phyloP scores from a whole-genome alignment of 2,888 invertebrate genomes.

The Oscheius sp. region DNA sequence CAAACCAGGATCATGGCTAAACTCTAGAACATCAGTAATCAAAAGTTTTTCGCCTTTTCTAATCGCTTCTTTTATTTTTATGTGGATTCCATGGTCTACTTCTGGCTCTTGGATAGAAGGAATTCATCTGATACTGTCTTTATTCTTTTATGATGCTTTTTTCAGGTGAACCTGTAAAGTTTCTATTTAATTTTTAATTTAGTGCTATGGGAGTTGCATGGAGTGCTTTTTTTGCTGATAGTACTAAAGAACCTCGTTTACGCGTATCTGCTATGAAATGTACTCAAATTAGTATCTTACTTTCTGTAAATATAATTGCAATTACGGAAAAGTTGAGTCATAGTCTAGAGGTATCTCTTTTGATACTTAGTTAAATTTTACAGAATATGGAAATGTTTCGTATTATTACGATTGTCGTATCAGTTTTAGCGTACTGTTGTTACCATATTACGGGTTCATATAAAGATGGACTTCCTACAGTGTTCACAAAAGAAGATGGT shows the following conservation, averaged over 20 bases:
- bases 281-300: conserved; percentile 64
- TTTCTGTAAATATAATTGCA: conserved; percentile 61
- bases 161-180: conserved; percentile 65
- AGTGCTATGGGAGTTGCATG: conserved; percentile 68
- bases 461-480: conserved; percentile 1
- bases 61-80: conserved; percentile 70
- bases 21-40: conserved; percentile 71
- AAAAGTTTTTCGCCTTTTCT: conserved; percentile 71
- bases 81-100: conserved; percentile 66
- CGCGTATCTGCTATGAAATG: conserved; percentile 71
- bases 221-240: conserved; percentile 67
- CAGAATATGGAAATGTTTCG: conserved; percentile 63
- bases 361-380: conserved; percentile 36
- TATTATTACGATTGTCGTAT: conserved; percentile 42
- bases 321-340: conserved; percentile 63
- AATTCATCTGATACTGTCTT: conserved; percentile 71
- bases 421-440: conserved; percentile 45
- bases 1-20: conserved; percentile 64
- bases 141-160: conserved; percentile 73
- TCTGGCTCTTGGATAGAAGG: conserved; percentile 66
- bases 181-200: neutral
- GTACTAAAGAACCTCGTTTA: conserved; percentile 65
- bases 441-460: conserved; percentile 35
- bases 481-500: neutral
- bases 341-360: conserved; percentile 59